These are phyloP conservation scores for Aurelia coerulea DNA, from an alignment of 30 jellyfish, hydroid and myxozoan genomes.

Conservation along the genomic window DNA sequence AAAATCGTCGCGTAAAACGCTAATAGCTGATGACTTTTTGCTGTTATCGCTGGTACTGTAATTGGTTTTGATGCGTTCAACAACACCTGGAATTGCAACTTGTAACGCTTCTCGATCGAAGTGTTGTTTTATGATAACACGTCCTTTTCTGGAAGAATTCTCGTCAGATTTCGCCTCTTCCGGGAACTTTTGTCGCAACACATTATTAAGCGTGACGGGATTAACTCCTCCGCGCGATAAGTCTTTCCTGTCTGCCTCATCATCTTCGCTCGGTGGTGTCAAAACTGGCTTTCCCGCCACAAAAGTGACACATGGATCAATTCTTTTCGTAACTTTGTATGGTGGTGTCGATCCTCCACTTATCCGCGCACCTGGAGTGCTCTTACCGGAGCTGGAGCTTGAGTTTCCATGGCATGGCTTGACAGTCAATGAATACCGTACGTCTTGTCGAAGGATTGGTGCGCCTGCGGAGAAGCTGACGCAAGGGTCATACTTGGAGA, in stretches of 20 bases:
- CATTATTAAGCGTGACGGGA: conserved; percentile 47
- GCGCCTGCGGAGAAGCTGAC: conserved; percentile 95
- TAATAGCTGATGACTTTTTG: conserved; percentile 86
- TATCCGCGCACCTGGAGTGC: conserved; percentile 76
- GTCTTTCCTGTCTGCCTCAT: conserved; percentile 17
- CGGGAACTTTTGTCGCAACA: conserved; percentile 46
- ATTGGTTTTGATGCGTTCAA: conserved; percentile 57
- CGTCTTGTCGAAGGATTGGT: conserved; percentile 71
- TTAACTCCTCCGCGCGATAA: conserved; percentile 55
- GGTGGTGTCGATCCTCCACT: conserved; percentile 66
- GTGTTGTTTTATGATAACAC: conserved; percentile 61
- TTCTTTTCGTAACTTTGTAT: conserved; percentile 31
- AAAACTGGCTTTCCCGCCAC: conserved; percentile 73
- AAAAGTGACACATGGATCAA: conserved; percentile 72
- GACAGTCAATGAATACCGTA: conserved; percentile 48
- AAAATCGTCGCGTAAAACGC: conserved; percentile 80
- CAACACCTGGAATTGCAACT: conserved; percentile 74
- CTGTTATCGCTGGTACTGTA: conserved; percentile 31
- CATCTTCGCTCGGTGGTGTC: conserved; percentile 68
- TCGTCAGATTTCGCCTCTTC: conserved; percentile 33
- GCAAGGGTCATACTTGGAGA: conserved; percentile 89
- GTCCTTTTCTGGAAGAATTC: conserved; percentile 44
- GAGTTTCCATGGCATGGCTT: conserved; percentile 65
- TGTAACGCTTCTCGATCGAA: conserved; percentile 67
- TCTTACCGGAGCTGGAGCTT: conserved; percentile 73